phyloP scores from a whole-genome alignment of 2,888 invertebrate species.

The Cerastis leucographa region DNA sequence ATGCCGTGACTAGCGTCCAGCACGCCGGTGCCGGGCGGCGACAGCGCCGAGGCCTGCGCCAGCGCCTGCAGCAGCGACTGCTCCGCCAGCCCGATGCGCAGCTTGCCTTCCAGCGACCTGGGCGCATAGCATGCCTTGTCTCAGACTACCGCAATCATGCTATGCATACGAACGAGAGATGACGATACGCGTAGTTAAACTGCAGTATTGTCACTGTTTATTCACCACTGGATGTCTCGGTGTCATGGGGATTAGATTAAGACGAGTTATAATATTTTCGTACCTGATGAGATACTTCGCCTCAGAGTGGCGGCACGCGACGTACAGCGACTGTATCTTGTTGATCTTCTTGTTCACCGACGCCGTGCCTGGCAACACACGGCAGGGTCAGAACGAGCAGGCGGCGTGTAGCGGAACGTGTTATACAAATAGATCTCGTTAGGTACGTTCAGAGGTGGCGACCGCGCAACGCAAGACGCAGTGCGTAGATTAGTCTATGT shows the following conservation, averaged over 20 bases:
- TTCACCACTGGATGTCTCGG: background rate
- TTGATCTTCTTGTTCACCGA: conserved; percentile 96
- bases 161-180: no score
- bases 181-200: no score
- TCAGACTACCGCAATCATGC: background rate
- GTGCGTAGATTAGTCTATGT: background rate
- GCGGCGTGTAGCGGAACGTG: background rate
- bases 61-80: conserved; percentile 98
- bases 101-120: conserved; percentile 97
- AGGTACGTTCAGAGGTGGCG: background rate
- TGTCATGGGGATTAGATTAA: no score
- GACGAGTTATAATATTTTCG: background rate
- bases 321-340: conserved; percentile 97
- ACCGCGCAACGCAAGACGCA: background rate
- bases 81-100: conserved; percentile 99
- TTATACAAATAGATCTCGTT: background rate
- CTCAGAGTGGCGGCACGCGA: conserved; percentile 97
- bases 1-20: conserved; percentile 92
- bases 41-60: conserved; percentile 95
- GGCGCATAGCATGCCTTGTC: no score
- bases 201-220: background rate
- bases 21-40: conserved; percentile 93
- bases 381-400: background rate
- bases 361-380: conserved; percentile 86
- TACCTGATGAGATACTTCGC: conserved; percentile 95